These are phyloP conservation scores for Acrossocheilus wenchowensis DNA, from an alignment of 2,797 vertebrate genomes.

Conservation along the genomic window DNA sequence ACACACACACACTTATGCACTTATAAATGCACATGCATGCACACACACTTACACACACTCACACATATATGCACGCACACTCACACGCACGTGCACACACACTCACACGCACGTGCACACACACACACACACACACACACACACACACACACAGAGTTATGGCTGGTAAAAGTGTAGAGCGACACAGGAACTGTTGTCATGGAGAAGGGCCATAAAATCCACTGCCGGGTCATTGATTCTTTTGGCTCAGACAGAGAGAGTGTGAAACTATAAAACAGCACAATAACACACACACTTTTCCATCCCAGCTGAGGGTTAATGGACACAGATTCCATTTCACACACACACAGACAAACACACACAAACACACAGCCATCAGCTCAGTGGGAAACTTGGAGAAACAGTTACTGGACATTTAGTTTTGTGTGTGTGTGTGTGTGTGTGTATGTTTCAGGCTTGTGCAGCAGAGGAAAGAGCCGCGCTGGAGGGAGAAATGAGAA, in stretches of 20 bases:
- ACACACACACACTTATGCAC: neutral
- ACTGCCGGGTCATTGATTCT: slow-evolving; percentile 32
- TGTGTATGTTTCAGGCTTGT: slow-evolving; percentile 79
- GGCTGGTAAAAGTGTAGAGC: neutral
- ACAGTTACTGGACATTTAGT: neutral
- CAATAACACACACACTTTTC: slow-evolving; percentile 26
- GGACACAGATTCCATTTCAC: slow-evolving; percentile 8
- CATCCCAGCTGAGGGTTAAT: slow-evolving; percentile 27
- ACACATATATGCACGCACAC: too few species aligned
- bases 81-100: neutral
- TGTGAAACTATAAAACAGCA: slow-evolving; percentile 16
- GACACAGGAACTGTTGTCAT: slow-evolving; percentile 45
- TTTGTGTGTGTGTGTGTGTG: slow-evolving; percentile 8
- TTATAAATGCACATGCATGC: neutral
- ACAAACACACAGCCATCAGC: slow-evolving; percentile 2
- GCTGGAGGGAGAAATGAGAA: slow-evolving; percentile 81
- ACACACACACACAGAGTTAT: neutral
- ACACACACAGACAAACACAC: slow-evolving; percentile 9
- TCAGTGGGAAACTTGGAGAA: slow-evolving; percentile 28
- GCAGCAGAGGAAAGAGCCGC: slow-evolving; percentile 84
- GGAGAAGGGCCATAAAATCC: slow-evolving; percentile 48
- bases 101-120: neutral
- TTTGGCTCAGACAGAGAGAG: slow-evolving; percentile 19
- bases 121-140: too few species aligned
- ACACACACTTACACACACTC: slow-evolving; percentile 6